A percentile compares a stretch with the other conserved stretches of the same genome.
Conservation (phyloP, 2,888 invertebrate species). For the Drosophila colorata region DNA sequence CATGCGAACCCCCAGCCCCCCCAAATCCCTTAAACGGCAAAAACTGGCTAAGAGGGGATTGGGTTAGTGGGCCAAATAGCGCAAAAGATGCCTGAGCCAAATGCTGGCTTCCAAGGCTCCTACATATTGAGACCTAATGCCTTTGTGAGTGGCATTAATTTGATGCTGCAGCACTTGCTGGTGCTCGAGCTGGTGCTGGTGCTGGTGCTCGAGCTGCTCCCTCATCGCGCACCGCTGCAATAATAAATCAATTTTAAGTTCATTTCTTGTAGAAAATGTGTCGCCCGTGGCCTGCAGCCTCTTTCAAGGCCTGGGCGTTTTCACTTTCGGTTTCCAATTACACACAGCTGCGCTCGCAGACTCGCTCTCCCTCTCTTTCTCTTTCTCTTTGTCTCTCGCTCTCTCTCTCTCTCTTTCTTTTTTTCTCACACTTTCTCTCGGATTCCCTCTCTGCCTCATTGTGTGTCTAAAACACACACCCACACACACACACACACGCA, state of each 20-base stretch:
- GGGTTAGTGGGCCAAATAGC: conserved; percentile 3
- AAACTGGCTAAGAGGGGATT: conserved; percentile 20
- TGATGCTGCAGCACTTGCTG: conserved; percentile 44
- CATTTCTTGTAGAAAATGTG: conserved; percentile 60
- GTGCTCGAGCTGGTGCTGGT: conserved; percentile 5
- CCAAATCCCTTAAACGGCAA: conserved; percentile 67
- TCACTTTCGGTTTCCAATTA: conserved; percentile 80
- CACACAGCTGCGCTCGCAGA: conserved; percentile 46
- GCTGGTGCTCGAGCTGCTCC: conserved; percentile 8
- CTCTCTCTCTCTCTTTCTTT: conserved; percentile 3
- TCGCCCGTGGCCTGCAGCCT: conserved; percentile 45
- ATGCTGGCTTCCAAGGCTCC: conserved; percentile 14
- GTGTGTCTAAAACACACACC: conserved; percentile 11
- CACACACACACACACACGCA: conserved; percentile 27
- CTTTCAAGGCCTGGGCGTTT: conserved; percentile 78
- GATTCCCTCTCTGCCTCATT: conserved; percentile 11
- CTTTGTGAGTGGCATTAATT: conserved; percentile 67
- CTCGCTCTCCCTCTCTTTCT: conserved; percentile 9
- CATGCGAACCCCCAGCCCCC: conserved; percentile 49
- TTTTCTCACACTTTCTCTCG: conserved; percentile 4
- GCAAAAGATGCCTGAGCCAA: conserved; percentile 12
- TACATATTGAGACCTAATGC: conserved; percentile 52
- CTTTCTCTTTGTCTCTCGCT: conserved; percentile 4
- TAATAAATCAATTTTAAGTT: conserved; percentile 72
- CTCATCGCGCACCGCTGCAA: conserved; percentile 42